These are phyloP conservation scores for Sturmia bella DNA, from an alignment of 2,888 invertebrate genomes.

Conservation along the genomic window DNA sequence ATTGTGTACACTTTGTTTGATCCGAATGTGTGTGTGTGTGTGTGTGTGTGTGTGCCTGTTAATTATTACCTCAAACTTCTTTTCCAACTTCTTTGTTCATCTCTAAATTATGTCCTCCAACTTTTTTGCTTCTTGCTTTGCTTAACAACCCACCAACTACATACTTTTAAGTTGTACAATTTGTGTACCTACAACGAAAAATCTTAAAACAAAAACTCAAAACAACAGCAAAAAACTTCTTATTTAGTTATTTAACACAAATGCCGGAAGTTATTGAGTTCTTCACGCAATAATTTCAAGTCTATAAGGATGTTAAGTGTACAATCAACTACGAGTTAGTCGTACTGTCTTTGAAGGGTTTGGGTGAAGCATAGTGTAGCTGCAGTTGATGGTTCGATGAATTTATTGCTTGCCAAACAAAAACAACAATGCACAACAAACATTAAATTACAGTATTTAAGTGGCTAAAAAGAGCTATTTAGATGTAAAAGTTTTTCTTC, in stretches of 20 bases:
- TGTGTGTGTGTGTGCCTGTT: neutral
- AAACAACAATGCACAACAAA: constrained; percentile 68
- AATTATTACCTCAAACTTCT: constrained; percentile 18
- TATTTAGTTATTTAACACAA: constrained; percentile 70
- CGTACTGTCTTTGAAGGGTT: constrained; percentile 25
- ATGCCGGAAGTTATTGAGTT: constrained; percentile 77
- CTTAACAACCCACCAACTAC: constrained; percentile 38
- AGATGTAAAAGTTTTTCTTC: constrained; percentile 55
- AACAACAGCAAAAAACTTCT: constrained; percentile 44
- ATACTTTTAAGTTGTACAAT: constrained; percentile 38
- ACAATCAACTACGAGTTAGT: constrained; percentile 28
- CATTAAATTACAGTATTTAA: constrained; percentile 65
- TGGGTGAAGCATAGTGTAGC: constrained; percentile 39
- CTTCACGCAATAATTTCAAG: constrained; percentile 54
- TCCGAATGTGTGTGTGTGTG: neutral
- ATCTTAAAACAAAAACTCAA: constrained; percentile 36
- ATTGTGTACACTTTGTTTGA: neutral
- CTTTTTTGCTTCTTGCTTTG: constrained; percentile 29
- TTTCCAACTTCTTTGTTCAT: constrained; percentile 38
- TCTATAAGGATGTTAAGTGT: constrained; percentile 56
- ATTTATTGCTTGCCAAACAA: constrained; percentile 77
- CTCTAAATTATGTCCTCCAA: constrained; percentile 57
- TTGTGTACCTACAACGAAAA: constrained; percentile 33
- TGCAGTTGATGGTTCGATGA: constrained; percentile 78
- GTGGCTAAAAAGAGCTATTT: constrained; percentile 64